Base-by-base conservation (phyloP, 2,113 vertebrate species). In the Epinephelus lanceolatus region DNA sequence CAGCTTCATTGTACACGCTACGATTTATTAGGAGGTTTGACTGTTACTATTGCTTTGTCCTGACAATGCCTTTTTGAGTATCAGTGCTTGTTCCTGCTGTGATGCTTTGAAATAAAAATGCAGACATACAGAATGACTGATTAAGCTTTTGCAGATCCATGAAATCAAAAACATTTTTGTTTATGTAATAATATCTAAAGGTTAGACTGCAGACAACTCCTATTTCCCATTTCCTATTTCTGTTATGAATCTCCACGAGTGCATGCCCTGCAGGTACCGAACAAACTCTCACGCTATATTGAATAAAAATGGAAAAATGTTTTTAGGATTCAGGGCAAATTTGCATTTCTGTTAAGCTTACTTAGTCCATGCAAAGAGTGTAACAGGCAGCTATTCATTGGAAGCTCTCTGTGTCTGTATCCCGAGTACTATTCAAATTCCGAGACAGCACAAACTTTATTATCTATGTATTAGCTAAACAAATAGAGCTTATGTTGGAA, bases 21-120 rank as follows among this genome's bases (percentile, higher is more conserved):
- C 66, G 57, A 80, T 81, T 79, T 61, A 81, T 45, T 69, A 21
- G 13, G 19, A 70, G 18, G 53, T 42, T 68, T 51, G 66, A 75
- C 21, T 15, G 33, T 57, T n/a, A 68, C 11, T 6, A 30, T 21
- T 55, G 47, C 19, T 14, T 70, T 71, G 12, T 75, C 15, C 25
- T 47, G 63, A 55, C 8, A 61, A 81, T 74, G 57, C 47, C 33
- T 72, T 56, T 15, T 56, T 19, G 25, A 19, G 11, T 61, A 37
- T 14, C 65, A 3, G 8, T n/a, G 25, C 42, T 68, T 42, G 30
- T 61, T 71, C 25, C 25, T 57, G 4, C 12, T 19, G 30, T 60
- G 15, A 30, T 55, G 10, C 56, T 69, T 71, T 33, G 52, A 78
- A 30, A 65, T 11, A 10, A 74, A 66, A 71, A 63, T 49, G 21